Percentiles rank a stretch among this genome's conserved stretches.
These are phyloP conservation scores for Myotis planiceps DNA, from an alignment of 2,797 vertebrate species.

Conservation along the genomic window DNA sequence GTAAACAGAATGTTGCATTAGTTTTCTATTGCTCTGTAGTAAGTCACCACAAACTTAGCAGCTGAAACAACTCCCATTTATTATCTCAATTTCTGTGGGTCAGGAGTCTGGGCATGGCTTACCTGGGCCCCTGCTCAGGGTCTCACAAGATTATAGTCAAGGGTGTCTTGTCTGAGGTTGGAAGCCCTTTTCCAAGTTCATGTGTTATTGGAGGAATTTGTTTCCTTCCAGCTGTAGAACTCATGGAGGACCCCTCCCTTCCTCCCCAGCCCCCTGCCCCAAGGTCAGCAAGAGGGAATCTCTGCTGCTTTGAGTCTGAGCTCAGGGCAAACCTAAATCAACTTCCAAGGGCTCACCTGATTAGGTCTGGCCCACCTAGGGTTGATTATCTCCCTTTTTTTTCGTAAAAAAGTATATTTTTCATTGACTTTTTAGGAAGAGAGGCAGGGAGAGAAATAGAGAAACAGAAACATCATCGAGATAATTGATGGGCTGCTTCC, in stretches of 20 bases:
- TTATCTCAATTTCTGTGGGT: background rate
- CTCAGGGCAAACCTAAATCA: background rate
- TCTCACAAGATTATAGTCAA: background rate
- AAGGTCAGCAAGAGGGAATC: background rate
- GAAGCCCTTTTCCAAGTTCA: background rate
- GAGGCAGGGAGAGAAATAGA: no score
- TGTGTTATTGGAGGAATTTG: background rate
- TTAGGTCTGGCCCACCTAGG: background rate
- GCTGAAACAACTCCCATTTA: background rate
- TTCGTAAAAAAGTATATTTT: no score
- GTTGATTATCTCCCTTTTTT: background rate
- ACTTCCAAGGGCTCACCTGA: background rate
- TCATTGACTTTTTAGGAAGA: no score
- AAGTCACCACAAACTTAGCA: background rate
- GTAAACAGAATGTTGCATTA: background rate
- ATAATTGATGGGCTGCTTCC: no score
- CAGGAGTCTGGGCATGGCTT: background rate
- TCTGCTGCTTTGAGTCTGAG: background rate
- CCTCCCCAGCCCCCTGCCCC: accelerated
- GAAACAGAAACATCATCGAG: no score
- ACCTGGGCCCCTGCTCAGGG: background rate
- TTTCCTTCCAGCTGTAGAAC: background rate
- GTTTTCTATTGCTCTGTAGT: background rate
- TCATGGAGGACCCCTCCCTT: background rate
- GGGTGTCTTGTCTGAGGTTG: background rate